Percentiles rank a stretch among this genome's conserved stretches.
Conservation (phyloP, 2,113 vertebrate species). For the Lepus timidus region DNA sequence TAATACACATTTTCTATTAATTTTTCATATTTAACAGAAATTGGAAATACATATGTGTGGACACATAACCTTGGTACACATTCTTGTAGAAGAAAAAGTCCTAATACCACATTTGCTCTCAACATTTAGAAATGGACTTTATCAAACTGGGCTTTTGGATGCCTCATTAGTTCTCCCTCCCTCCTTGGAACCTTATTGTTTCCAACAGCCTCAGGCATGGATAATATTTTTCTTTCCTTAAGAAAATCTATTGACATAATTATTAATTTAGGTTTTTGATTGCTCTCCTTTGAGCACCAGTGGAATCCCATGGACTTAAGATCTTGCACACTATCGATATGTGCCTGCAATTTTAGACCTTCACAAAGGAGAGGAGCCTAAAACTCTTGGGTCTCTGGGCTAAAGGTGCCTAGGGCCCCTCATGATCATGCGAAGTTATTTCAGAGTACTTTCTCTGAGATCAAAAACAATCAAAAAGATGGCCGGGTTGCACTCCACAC, state of each 20-base stretch:
- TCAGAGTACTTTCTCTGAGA: conserved; percentile 85
- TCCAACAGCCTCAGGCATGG: conserved; percentile 81
- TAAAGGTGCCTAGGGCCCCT: conserved; percentile 81
- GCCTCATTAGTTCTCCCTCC: conserved; percentile 44
- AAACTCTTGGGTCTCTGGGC: conserved; percentile 80
- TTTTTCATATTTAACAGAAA: neutral
- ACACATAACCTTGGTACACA: neutral
- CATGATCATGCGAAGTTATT: conserved; percentile 86
- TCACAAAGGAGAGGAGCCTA: conserved; percentile 82
- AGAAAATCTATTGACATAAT: conserved; percentile 86
- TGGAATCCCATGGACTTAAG: conserved; percentile 86
- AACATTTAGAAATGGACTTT: conserved; percentile 65
- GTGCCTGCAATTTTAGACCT: conserved; percentile 84
- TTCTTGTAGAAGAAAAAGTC: conserved; percentile 32
- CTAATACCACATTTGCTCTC: conserved; percentile 53
- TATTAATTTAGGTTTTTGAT: conserved; percentile 85
- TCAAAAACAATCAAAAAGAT: conserved; percentile 86
- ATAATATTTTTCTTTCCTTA: conserved; percentile 80
- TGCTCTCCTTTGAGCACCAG: conserved; percentile 85
- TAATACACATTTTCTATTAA: no score
- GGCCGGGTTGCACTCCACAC: conserved; percentile 80
- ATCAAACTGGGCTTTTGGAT: conserved; percentile 55
- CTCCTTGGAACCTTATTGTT: conserved; percentile 73
- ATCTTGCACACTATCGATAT: conserved; percentile 85
- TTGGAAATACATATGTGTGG: neutral